phyloP scores from a whole-genome alignment of 2,888 invertebrate genomes.

The Gari tellinella region DNA sequence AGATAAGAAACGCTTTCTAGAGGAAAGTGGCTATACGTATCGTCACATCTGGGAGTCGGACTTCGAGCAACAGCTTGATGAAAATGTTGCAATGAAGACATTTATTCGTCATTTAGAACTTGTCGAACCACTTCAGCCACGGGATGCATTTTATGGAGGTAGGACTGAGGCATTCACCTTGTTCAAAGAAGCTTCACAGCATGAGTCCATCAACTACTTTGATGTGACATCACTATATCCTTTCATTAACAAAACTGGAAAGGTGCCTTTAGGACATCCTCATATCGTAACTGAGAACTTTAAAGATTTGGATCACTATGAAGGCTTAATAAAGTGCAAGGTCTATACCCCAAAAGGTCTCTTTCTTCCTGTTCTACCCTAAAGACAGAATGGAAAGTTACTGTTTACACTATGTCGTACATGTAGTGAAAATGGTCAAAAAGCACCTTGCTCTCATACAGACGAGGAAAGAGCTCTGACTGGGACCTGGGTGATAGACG shows the following conservation, averaged over 20 bases:
- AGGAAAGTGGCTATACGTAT: too few relatives aligned
- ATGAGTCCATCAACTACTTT: constrained; percentile 18
- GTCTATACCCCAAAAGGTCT: constrained; percentile 5
- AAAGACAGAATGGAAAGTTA: constrained; percentile 58
- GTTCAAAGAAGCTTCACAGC: constrained; percentile 17
- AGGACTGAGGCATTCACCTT: constrained; percentile 35
- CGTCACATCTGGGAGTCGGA: too few relatives aligned
- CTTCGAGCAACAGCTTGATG: too few relatives aligned
- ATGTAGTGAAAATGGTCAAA: constrained; percentile 79
- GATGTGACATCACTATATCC: constrained; percentile 36
- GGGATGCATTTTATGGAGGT: constrained; percentile 21
- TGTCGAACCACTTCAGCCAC: constrained; percentile 15
- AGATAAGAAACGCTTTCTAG: too few relatives aligned
- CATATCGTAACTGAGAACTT: constrained; percentile 18
- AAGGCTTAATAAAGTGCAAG: constrained; percentile 20
- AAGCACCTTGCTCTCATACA: too few relatives aligned
- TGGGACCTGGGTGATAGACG: too few relatives aligned
- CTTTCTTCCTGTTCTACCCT: constrained; percentile 10
- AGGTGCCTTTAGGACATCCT: constrained; percentile 8
- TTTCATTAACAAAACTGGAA: constrained; percentile 23
- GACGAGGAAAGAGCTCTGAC: too few relatives aligned
- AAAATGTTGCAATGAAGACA: too few relatives aligned
- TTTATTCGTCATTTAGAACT: background rate
- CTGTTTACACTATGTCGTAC: constrained; percentile 76
- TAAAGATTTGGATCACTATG: constrained; percentile 5